Evolutionary conservation across 2,113 vertebrate genomes (phyloP).

Genomic region (Zeus faber): DNA sequence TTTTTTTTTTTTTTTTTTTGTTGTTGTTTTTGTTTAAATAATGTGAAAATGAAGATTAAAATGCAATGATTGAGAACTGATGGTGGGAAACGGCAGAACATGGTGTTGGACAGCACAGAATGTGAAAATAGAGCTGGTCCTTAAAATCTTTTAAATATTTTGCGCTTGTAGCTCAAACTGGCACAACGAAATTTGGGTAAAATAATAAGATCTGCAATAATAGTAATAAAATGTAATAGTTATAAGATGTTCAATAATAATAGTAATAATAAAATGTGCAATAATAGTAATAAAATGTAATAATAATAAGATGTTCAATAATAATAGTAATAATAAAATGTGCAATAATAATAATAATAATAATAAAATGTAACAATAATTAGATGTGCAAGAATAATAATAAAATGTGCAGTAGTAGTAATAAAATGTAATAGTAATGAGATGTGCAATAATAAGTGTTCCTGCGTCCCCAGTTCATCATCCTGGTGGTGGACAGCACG

Average conservation of each 20-base stretch:
- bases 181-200: too few relatives aligned
- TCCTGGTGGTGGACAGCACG: slow-evolving; percentile 98
- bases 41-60: too few relatives aligned
- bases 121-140: too few relatives aligned
- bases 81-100: too few relatives aligned
- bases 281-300: background rate
- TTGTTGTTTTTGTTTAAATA: too few relatives aligned
- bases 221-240: background rate
- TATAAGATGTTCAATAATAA: background rate
- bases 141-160: too few relatives aligned
- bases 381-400: background rate
- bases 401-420: background rate
- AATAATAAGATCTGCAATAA: background rate
- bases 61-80: too few relatives aligned
- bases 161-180: too few relatives aligned
- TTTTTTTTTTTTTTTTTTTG: too few relatives aligned
- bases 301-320: background rate
- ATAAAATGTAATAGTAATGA: background rate
- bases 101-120: too few relatives aligned
- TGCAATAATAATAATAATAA: background rate
- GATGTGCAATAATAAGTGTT: too few relatives aligned
- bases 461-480: slow-evolving; percentile 73
- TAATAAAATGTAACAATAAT: background rate
- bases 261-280: background rate
- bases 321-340: background rate